phyloP scores from a whole-genome alignment of 2,797 vertebrate genomes.

The Varecia variegata region DNA sequence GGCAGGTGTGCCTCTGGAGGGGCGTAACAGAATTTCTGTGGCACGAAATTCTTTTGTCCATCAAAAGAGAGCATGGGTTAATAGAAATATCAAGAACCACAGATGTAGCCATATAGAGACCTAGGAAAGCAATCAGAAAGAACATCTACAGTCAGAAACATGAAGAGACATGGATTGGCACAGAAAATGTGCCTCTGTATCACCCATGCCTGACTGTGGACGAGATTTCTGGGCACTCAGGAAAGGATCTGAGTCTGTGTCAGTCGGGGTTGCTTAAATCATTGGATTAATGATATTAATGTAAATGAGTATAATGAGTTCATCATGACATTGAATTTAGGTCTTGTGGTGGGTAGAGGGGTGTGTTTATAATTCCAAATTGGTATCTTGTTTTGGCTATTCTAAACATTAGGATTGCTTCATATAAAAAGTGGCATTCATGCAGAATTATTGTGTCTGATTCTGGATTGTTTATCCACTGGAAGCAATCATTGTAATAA shows the following conservation, averaged over 20 bases:
- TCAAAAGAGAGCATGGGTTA: not conserved
- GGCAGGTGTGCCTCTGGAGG: not conserved
- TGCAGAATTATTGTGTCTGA: not conserved
- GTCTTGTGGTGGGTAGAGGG: not conserved
- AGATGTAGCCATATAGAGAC: not conserved
- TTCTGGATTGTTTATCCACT: not conserved
- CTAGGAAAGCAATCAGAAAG: not conserved
- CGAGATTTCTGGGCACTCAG: not conserved
- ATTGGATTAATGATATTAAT: not conserved
- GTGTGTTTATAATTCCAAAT: not conserved
- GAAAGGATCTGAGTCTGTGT: not conserved
- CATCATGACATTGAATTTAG: not conserved
- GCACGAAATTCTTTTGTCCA: not conserved
- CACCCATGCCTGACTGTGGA: not conserved
- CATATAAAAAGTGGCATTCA: not conserved
- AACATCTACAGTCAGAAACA: not conserved
- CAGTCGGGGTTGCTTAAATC: not conserved
- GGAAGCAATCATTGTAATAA: not conserved
- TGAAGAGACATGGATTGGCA: not conserved
- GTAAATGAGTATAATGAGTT: not conserved
- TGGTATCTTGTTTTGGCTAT: not conserved
- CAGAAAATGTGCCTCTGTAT: not conserved
- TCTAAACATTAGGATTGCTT: not conserved
- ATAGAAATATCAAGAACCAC: not conserved
- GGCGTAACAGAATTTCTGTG: not conserved